Evolutionary conservation across 1,140 invertebrate species (phyloP), one percentile per base, ranked within the genome.

Genomic region (Drosophila pruinosa): DNA sequence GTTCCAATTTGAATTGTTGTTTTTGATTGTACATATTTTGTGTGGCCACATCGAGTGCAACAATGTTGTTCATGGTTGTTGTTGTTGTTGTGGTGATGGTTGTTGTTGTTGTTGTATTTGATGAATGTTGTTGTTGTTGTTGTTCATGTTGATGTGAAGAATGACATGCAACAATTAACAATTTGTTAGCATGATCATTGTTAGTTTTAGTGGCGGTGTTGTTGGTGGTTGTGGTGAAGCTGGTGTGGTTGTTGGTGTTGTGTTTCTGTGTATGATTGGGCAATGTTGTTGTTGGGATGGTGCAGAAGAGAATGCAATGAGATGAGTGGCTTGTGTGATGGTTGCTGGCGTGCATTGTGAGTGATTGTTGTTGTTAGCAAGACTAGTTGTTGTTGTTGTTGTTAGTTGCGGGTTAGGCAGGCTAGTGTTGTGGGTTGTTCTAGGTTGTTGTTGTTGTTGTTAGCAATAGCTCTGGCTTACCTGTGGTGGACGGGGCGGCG

Each of bases 401-500:
- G 28, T 8, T 45, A 26, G 45, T 12, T 10, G 21, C 2, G 14
- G 45, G 2, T 12, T 48, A 15, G 17, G 34, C 12, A n/a, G 6
- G 22, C 14, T 31, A 0, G 8, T 58, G 28, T 12, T 58, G 22
- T 12, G 31, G 26, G 38, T 7, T 26, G 36, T 2, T 56, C 14
- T 24, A 21, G n/a, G 22, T 48, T 45, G 38, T 39, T 69, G 31
- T 36, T 63, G 24, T 24, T 43, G 12, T 62, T 68, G 45, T 47
- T 54, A 45, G 17, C 22, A 53, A 38, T 21, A 5, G 8, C 31
- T 47, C 1, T 8, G 24, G 26, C 75, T 91, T 83, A 91, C 90
- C 90, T 91, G 90, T 56, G 93, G 93, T 54, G 93, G 94, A 74
- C 95, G 94, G 12, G 94, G 95, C 22, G 96, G 95, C 52, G 96